These are phyloP conservation scores for Probaryconus sp. DNA, from an alignment of 1,140 invertebrate species.

Conservation along the genomic window DNA sequence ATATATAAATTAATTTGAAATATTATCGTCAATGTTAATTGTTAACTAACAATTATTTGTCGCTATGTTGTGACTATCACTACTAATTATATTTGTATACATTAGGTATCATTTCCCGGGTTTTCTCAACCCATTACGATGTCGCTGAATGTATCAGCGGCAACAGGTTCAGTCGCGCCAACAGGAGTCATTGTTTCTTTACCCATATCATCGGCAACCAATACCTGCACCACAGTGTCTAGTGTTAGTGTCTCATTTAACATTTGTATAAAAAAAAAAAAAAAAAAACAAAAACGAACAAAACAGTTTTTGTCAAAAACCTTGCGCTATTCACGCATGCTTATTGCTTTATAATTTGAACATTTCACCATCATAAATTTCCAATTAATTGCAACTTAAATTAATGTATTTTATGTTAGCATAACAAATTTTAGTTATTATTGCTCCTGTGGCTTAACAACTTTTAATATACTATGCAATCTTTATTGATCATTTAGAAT, in stretches of 20 bases:
- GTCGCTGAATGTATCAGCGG: slow-evolving; percentile 83
- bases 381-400: no score
- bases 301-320: no score
- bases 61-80: slow-evolving; percentile 37
- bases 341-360: slow-evolving; percentile 43
- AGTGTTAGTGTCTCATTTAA: slow-evolving; percentile 70
- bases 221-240: slow-evolving; percentile 77
- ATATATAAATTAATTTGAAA: neutral
- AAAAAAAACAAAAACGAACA: no score
- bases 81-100: slow-evolving; percentile 63
- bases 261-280: slow-evolving; percentile 38
- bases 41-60: slow-evolving; percentile 23
- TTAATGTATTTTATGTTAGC: no score
- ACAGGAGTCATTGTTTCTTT: slow-evolving; percentile 81
- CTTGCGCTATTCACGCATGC: slow-evolving; percentile 40
- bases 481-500: no score
- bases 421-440: no score
- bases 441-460: no score
- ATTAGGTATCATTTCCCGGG: slow-evolving; percentile 86
- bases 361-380: slow-evolving; percentile 10
- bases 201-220: slow-evolving; percentile 75
- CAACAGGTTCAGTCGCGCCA: slow-evolving; percentile 78
- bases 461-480: no score
- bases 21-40: neutral
- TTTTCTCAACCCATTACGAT: slow-evolving; percentile 87